Conservation (phyloP, 2,113 vertebrate species). For the Sylvia atricapilla region DNA sequence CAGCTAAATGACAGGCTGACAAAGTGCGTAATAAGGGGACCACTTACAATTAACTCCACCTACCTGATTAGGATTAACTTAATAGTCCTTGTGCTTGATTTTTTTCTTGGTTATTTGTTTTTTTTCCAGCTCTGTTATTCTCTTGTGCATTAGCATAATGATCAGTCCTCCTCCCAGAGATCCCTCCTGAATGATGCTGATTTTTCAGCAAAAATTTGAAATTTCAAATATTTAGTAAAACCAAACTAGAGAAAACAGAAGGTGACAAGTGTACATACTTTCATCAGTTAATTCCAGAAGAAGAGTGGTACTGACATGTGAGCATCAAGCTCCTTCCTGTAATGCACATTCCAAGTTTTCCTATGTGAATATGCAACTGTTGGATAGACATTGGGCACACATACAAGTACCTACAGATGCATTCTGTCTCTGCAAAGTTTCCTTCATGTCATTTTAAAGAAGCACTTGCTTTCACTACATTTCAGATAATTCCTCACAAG, state of each 20-base stretch:
- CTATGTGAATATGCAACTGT: not conserved
- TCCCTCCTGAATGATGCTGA: not conserved
- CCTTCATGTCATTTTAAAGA: not conserved
- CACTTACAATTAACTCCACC: not conserved
- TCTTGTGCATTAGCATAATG: not conserved
- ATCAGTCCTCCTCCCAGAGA: not conserved
- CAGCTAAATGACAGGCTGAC: not conserved
- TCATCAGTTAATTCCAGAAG: not conserved
- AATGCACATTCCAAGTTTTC: not conserved
- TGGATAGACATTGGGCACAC: not conserved
- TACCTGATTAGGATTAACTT: not conserved
- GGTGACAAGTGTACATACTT: not conserved
- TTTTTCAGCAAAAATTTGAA: not conserved
- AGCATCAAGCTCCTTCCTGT: not conserved
- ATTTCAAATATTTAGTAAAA: not conserved
- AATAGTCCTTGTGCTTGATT: not conserved
- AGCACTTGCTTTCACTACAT: not conserved
- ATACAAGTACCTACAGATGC: not conserved
- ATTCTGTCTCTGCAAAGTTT: not conserved
- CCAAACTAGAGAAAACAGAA: not conserved
- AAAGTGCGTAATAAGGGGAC: not conserved
- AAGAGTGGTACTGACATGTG: not conserved
- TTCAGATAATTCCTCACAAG: not conserved
- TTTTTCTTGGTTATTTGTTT: not conserved
- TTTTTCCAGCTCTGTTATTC: not conserved